Evolutionary conservation across 2,113 vertebrate species (phyloP).

Genomic region (Urocolius indicus): DNA sequence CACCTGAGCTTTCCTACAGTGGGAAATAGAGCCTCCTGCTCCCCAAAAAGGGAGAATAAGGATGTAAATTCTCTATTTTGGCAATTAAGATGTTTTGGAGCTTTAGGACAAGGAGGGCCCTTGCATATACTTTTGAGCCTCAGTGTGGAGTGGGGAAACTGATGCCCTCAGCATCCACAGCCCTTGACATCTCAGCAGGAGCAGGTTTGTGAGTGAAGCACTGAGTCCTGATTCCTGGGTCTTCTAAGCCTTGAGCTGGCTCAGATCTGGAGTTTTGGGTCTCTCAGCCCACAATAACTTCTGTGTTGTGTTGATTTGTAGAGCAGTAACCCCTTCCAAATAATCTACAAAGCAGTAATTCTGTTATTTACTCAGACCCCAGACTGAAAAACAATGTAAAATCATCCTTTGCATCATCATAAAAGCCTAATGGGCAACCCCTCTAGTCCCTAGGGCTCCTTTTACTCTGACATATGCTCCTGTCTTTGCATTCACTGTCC

Average conservation of each 20-base stretch:
- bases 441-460: background rate
- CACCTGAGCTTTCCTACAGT: background rate
- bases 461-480: fast-evolving
- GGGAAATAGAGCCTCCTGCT: background rate
- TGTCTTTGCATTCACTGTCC: background rate
- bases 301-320: no score
- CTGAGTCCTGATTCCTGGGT: fast-evolving
- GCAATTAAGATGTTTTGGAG: background rate
- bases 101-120: background rate
- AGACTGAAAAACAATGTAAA: background rate
- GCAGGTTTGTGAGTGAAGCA: no score
- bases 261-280: background rate
- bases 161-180: no score
- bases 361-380: background rate
- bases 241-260: background rate
- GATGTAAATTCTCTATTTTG: background rate
- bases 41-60: background rate
- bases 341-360: fast-evolving
- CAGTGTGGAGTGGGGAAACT: fast-evolving
- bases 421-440: background rate
- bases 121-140: background rate
- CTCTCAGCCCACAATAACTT: fast-evolving
- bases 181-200: no score
- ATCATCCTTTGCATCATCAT: background rate
- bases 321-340: background rate